Evolutionary conservation across 2,888 invertebrate species (phyloP), one percentile per base, ranked within the genome.

Genomic region (Eurois occulta): DNA sequence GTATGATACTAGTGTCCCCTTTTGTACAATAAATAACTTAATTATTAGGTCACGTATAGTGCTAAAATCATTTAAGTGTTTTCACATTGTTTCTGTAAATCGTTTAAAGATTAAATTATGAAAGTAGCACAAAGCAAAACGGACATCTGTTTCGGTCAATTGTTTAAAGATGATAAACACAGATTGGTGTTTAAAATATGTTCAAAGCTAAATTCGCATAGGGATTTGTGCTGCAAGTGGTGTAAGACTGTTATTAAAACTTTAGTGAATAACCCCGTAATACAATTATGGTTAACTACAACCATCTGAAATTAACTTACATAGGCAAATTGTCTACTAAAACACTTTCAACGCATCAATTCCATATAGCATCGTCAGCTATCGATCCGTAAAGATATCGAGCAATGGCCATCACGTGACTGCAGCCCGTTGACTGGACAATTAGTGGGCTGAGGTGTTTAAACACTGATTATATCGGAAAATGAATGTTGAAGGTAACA

Each of bases 381-480:
- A 38, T 80, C 38, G 55, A 80, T 75, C 55, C n/a, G 32, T 35
- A 28, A 62, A 68, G 71, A 71, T 75, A 68, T 75, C 71, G 55
- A 38, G 1, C 62, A n/a, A 67, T 68, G 46, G 35, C 38, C 32
- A 3, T 48, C 80, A 75, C 80, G 80, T 55, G 71, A 75, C 62
- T 32, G 67, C 16, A 28, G 1, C 43, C 6, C 43, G 24, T 68
- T 64, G 21, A 38, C 38, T 3, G 21, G 1, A n/a, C 24, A 69
- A 74, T 80, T 52, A 69, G 48, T 72, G 48, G 52, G 28, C 43
- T 32, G 2, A 21, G 38, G 18, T 41, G 32, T 52, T 58, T 46
- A 38, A 24, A 74, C 38, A 65, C 64, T 46, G 41, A 77, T 68
- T 52, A 21, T 28, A 35, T 68, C 41, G 62, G n/a, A 35, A 43